Evolutionary conservation across 2,797 vertebrate species (phyloP).

Genomic region (Aeoliscus strigatus): DNA sequence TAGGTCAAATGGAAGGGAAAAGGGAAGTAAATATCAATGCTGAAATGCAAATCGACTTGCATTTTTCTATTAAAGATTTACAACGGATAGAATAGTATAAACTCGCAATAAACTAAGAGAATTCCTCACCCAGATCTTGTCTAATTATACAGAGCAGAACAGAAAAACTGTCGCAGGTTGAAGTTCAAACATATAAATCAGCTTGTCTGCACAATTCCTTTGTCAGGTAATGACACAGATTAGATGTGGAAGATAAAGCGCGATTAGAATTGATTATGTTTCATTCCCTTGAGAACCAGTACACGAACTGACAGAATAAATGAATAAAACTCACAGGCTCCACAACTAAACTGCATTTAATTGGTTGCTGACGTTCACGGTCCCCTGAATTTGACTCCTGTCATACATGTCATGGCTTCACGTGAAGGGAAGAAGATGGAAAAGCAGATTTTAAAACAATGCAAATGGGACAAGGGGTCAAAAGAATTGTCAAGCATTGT

Average conservation of each 20-base stretch:
- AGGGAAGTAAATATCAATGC: slow-evolving; percentile 54
- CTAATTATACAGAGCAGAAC: slow-evolving; percentile 30
- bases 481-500: too few species aligned
- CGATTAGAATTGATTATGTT: slow-evolving; percentile 32
- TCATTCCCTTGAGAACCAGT: slow-evolving; percentile 15
- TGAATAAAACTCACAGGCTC: slow-evolving; percentile 24
- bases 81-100: slow-evolving; percentile 26
- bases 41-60: slow-evolving; percentile 51
- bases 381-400: slow-evolving; percentile 27
- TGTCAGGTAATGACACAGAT: slow-evolving; percentile 25
- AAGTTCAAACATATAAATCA: slow-evolving; percentile 19
- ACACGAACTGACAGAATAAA: slow-evolving; percentile 12
- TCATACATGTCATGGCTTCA: slow-evolving; percentile 42
- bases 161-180: too few species aligned
- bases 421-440: slow-evolving; percentile 13
- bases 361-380: slow-evolving; percentile 47
- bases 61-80: slow-evolving; percentile 52
- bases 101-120: slow-evolving; percentile 24
- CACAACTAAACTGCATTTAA: slow-evolving; percentile 30
- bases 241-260: too few species aligned
- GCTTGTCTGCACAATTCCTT: slow-evolving; percentile 8
- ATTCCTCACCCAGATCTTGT: slow-evolving; percentile 16
- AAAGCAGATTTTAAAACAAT: slow-evolving; percentile 18
- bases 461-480: slow-evolving; percentile 2
- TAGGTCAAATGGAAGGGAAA: slow-evolving; percentile 51